Evolutionary conservation across 2,888 invertebrate species (phyloP), one percentile per base, ranked within the genome.

Genomic region (Sphinx pinastri): DNA sequence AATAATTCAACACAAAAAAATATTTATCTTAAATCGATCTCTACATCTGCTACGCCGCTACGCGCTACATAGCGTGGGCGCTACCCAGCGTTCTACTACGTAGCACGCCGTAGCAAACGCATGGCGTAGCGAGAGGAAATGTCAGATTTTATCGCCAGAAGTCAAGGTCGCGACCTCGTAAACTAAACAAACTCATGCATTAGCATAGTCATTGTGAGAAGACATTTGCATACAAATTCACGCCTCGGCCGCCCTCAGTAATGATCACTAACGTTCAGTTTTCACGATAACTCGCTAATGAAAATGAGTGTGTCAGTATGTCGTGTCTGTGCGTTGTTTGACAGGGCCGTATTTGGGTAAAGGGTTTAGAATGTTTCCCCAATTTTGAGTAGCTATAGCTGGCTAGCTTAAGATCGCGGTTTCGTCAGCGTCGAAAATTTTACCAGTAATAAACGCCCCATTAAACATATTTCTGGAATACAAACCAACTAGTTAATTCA

Each of bases 191-290:
- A 47, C 55, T 55, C 19, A 16, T 45, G n/a, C 19, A 47, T 63
- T 63, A 49, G 63, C 63, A 63, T 63, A 63, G 8, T 19, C 49
- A 63, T 49, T 63, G 63, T 19, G 47, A 63, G 63, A 19, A 49
- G 47, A 19, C 19, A 63, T 63, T 63, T 63, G 63, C 63, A 63
- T 63, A 63, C 49, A 63, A 63, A 63, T 63, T 63, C 63, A 63
- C 63, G 63, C 47, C 19, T 49, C 63, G 13, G 19, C 63, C 19
- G 49, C 16, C 47, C 49, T 16, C 49, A 49, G 63, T 49, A 54
- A 67, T 54, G 52, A 67, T 67, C 67, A 13, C 45, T 38, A 16
- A 54, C 52, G 67, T 31, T 47, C 12, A 11, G 54, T 31, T 52
- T 67, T 67, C 14, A 67, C 67, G 67, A 54, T n/a, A 49, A 54